Percentiles rank a stretch among this genome's conserved stretches.
These are phyloP conservation scores for Melieria crassipennis DNA, from an alignment of 2,888 invertebrate species.

Conservation along the genomic window DNA sequence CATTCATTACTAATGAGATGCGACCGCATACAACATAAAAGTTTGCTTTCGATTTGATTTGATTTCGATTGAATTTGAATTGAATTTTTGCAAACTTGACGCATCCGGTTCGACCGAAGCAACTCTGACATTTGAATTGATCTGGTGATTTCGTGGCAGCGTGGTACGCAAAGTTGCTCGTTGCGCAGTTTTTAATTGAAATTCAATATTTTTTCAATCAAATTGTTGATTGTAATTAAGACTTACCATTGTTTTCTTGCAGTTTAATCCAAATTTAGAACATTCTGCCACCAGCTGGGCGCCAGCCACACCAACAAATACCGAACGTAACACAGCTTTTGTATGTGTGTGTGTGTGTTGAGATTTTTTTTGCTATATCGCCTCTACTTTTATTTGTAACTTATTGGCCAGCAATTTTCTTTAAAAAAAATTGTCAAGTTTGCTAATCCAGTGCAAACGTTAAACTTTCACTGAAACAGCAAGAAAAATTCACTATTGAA, in stretches of 20 bases:
- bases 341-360: slow-evolving; percentile 1
- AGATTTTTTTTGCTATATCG: neutral
- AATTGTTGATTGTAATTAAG: neutral
- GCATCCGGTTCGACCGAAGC: neutral
- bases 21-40: no score
- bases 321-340: neutral
- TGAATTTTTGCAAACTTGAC: neutral
- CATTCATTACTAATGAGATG: no score
- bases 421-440: slow-evolving; percentile 16
- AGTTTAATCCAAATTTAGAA: slow-evolving; percentile 54
- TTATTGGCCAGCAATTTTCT: slow-evolving; percentile 9
- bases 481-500: neutral
- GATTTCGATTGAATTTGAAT: no score
- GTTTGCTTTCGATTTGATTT: no score
- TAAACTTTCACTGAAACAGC: slow-evolving; percentile 27
- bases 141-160: neutral
- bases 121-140: neutral
- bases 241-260: slow-evolving; percentile 55
- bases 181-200: neutral
- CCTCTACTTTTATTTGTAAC: neutral
- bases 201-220: neutral
- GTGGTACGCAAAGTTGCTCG: neutral
- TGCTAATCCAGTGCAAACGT: slow-evolving; percentile 15
- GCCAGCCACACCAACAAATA: slow-evolving; percentile 42
- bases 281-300: slow-evolving; percentile 58